Percentiles rank a stretch among this genome's conserved stretches.
Conservation (phyloP, 2,113 vertebrate genomes). For the Fregata magnificens region DNA sequence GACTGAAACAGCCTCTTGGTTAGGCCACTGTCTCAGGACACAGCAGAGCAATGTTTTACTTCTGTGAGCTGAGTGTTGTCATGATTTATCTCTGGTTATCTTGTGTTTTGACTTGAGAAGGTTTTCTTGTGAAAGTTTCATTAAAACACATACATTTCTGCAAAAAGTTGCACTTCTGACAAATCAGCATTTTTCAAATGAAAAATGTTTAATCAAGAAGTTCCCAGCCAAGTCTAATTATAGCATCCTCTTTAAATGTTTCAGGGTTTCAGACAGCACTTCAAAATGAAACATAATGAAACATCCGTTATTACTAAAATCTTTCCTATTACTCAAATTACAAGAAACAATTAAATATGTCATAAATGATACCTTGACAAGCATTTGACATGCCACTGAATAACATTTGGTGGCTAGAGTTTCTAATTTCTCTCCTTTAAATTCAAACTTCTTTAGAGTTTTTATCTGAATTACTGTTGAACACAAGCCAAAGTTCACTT, state of each 20-base stretch:
- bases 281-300: neutral
- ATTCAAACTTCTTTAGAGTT: neutral
- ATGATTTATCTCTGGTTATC: neutral
- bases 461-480: conserved; percentile 21
- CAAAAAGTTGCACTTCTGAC: neutral
- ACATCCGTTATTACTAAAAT: neutral
- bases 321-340: neutral
- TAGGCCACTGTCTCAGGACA: neutral
- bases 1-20: neutral
- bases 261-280: neutral
- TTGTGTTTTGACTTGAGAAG: neutral
- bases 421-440: neutral
- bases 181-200: conserved; percentile 5
- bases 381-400: neutral
- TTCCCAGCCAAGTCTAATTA: conserved; percentile 38
- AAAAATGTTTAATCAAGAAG: conserved; percentile 6
- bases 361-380: neutral
- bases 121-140: neutral
- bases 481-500: neutral
- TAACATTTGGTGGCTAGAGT: neutral
- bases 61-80: neutral
- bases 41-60: neutral
- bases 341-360: conserved; percentile 7
- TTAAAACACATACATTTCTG: neutral
- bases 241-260: neutral